phyloP scores from a whole-genome alignment of 2,888 invertebrate species.

The Syrista parreyssii region DNA sequence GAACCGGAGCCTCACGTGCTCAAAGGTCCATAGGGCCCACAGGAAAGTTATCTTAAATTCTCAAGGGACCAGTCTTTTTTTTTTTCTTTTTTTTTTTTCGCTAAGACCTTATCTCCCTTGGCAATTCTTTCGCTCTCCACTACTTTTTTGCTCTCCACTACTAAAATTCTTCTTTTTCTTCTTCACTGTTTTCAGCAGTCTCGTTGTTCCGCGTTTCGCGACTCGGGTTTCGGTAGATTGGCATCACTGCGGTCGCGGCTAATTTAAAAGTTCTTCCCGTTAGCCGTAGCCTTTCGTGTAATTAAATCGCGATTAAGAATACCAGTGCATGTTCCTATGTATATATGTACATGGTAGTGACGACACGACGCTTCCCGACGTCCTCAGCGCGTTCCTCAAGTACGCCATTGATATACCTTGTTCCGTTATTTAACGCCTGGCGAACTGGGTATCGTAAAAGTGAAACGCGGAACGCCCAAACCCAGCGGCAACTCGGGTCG shows the following conservation, averaged over 20 bases:
- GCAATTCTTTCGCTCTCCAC: not conserved
- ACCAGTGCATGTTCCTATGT: not conserved
- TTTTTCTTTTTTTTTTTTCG: not conserved
- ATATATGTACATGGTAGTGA: not conserved
- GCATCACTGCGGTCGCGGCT: not conserved
- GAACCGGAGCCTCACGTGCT: not conserved
- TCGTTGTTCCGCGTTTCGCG: not conserved
- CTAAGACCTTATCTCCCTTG: not conserved
- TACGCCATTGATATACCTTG: not conserved
- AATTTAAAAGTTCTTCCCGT: conserved; percentile 4
- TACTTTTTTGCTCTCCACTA: not conserved
- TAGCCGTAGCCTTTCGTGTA: not conserved
- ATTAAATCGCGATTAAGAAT: conserved; percentile 4
- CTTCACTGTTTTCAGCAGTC: not conserved
- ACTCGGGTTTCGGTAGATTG: not conserved
- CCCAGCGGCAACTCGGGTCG: not conserved
- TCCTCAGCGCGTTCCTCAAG: not conserved
- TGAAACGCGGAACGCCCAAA: not conserved
- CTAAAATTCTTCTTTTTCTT: not conserved
- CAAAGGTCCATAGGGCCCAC: not conserved
- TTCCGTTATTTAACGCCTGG: not conserved
- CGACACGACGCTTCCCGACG: not conserved
- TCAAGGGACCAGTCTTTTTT: not conserved
- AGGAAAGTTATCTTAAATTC: not conserved
- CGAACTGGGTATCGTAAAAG: not conserved